Evolutionary conservation across 2,797 vertebrate species (phyloP), one percentile per base, ranked within the genome.

Genomic region (Lepus townsendii): DNA sequence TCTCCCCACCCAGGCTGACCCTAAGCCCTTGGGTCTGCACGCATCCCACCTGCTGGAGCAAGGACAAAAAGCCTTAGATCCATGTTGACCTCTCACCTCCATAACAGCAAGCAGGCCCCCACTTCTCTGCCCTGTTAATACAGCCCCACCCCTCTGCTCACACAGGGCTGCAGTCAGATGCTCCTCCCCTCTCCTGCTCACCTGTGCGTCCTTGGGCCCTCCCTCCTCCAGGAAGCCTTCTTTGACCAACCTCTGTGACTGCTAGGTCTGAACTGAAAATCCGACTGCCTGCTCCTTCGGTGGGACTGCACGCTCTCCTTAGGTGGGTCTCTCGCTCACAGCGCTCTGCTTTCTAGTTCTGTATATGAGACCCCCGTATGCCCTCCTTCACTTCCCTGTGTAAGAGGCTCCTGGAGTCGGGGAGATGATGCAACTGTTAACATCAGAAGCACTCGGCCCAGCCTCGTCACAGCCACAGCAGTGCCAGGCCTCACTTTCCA

Each of bases 261-360:
- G 52, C 54, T 62, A 16, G 54, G 62, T 72, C 76, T 35, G 26
- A 78, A 47, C 35, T 19, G 65, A 62, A n/a, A 42, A 54, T 52
- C 24, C 2, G 19, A 26, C 20, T 32, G 32, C 16, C 38, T 20
- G 38, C 9, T 38, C 72, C 32, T 12, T 0, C 19, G 57, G 32
- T 75, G 50, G 57, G n/a, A 83, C 27, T 32, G 38, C 5, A 8
- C 72, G n/a, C 7, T 66, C 63, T 77, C 93, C 47, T 75, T n/a
- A 83, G 42, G 42, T 32, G 22, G 26, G 69, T 47, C 10, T n/a
- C 80, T 65, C 93, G 3, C 42, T 35, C 11, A 63, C 0, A n/a
- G 22, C 17, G 27, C n/a, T 89, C 52, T 78, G 52, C 35, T 88
- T 92, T 90, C 77, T 60, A n/a, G 75, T 80, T 79, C 85, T 78